These are phyloP conservation scores for Dermochelys coriacea DNA, from an alignment of 2,797 vertebrate species.

Conservation along the genomic window DNA sequence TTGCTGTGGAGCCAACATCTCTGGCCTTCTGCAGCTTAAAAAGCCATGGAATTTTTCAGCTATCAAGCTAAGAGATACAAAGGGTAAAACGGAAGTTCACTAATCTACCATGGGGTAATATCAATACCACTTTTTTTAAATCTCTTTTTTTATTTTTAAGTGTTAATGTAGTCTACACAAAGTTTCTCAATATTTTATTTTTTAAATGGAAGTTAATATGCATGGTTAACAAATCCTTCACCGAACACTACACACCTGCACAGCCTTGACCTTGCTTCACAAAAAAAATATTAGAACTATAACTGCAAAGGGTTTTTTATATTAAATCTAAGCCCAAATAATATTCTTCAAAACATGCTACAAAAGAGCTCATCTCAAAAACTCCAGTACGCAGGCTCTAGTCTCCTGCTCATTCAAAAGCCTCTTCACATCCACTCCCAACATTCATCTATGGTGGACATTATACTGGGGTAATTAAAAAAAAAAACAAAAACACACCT, in stretches of 20 bases:
- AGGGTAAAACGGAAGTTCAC: not conserved
- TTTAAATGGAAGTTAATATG: not conserved
- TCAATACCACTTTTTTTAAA: not conserved
- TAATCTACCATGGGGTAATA: not conserved
- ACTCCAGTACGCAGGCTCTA: not conserved
- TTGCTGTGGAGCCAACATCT: fast-evolving
- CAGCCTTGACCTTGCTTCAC: not conserved
- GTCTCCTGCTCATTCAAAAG: not conserved
- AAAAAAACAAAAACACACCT: not conserved
- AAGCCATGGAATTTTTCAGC: not conserved
- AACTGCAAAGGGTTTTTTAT: not conserved
- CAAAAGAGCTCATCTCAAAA: not conserved
- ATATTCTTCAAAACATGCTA: not conserved
- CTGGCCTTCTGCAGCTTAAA: not conserved
- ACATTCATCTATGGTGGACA: not conserved
- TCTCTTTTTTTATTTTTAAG: not conserved
- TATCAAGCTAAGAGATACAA: not conserved
- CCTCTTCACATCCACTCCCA: not conserved
- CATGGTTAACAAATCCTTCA: not conserved
- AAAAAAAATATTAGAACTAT: not conserved
- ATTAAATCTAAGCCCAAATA: not conserved
- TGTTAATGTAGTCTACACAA: fast-evolving
- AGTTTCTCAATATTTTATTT: not conserved
- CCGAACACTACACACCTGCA: not conserved
- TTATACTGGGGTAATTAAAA: not conserved